Percentiles rank a stretch among this genome's conserved stretches.
These are phyloP conservation scores for Gallinago undulata DNA, from an alignment of 2,113 vertebrate genomes.

Conservation along the genomic window DNA sequence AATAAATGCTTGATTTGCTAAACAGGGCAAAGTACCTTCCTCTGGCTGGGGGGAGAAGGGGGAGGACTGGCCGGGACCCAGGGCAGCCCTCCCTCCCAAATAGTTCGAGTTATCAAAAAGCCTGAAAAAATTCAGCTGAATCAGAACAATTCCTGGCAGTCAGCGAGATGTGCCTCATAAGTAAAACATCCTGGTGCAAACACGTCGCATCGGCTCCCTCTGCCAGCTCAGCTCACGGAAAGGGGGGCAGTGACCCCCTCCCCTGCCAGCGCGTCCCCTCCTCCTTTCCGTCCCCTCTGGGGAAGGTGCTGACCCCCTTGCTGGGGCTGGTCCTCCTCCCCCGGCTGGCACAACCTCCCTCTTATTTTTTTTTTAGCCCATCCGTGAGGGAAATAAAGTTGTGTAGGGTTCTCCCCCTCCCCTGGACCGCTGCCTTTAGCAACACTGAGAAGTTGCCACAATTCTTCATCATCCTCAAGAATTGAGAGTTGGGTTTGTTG, in stretches of 20 bases:
- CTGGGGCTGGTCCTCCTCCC: not conserved
- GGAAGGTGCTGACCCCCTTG: not conserved
- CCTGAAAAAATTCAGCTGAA: not conserved
- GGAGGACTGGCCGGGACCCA: not conserved
- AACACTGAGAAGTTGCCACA: not conserved
- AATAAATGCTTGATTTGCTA: not conserved
- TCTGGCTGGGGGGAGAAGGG: not conserved
- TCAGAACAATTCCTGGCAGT: not conserved
- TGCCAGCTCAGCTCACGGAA: not conserved
- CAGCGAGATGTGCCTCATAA: not conserved
- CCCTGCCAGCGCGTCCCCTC: not conserved
- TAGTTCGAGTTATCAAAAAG: not conserved
- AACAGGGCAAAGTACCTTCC: not conserved
- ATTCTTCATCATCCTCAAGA: not conserved
- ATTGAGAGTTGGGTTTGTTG: not conserved
- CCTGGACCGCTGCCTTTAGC: not conserved
- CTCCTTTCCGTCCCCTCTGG: not conserved
- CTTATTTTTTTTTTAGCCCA: not conserved
- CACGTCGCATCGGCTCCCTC: not conserved
- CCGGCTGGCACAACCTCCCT: no score
- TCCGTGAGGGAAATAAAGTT: not conserved
- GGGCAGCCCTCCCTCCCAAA: not conserved
- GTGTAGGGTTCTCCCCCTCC: not conserved
- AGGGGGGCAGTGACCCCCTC: rapidly evolving
- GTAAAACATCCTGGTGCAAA: not conserved